These are phyloP conservation scores for Bradypodion pumilum DNA, from an alignment of 2,797 vertebrate species.

Conservation along the genomic window DNA sequence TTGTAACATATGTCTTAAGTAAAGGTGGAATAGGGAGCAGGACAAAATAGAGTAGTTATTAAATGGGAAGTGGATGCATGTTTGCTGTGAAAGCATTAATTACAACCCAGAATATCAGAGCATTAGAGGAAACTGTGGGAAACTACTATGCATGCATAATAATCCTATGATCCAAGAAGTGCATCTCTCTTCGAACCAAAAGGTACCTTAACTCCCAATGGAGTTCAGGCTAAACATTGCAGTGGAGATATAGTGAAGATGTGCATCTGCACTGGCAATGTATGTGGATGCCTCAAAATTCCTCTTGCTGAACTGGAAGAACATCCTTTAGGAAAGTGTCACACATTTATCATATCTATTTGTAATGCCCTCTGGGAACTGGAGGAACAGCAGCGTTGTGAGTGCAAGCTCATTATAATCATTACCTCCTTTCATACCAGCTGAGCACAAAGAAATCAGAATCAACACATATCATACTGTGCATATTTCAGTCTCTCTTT, in stretches of 20 bases:
- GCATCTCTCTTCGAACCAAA: not conserved
- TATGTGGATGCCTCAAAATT: not conserved
- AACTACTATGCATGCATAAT: not conserved
- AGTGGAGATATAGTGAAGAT: not conserved
- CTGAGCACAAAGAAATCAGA: constrained; percentile 66
- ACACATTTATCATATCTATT: constrained; percentile 59
- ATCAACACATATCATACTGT: constrained; percentile 5
- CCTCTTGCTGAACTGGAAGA: not conserved
- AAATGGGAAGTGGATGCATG: not conserved
- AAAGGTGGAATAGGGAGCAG: not conserved
- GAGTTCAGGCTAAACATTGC: not conserved
- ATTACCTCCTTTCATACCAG: constrained; percentile 69
- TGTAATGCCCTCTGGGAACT: constrained; percentile 61
- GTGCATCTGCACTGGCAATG: not conserved
- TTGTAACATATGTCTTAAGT: not conserved
- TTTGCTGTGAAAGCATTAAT: not conserved
- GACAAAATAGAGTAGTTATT: not conserved
- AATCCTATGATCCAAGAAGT: not conserved
- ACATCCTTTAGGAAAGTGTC: constrained; percentile 50
- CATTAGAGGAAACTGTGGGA: not conserved
- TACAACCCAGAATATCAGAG: not conserved
- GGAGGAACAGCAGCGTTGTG: constrained; percentile 55
- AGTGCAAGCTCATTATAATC: constrained; percentile 70
- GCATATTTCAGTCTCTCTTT: constrained; percentile 30
- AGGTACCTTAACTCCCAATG: not conserved